phyloP scores from a whole-genome alignment of 2,888 invertebrate genomes.

The Poecilus cupreus region DNA sequence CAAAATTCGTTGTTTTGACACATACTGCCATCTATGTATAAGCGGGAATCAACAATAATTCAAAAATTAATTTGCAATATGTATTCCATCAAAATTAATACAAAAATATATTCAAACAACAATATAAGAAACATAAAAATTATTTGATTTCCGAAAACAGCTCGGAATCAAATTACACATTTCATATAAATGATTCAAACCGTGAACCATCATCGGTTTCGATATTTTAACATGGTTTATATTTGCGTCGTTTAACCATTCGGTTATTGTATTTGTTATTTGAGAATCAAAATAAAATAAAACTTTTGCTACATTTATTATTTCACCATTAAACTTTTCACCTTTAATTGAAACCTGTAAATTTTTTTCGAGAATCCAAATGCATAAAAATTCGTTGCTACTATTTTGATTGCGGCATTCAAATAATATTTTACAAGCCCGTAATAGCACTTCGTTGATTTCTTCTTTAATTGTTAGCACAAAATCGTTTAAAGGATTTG shows the following conservation, averaged over 20 bases:
- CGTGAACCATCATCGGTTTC: constrained; percentile 76
- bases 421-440: constrained; percentile 76
- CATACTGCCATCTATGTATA: too few species aligned
- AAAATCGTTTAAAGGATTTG: constrained; percentile 73
- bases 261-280: constrained; percentile 72
- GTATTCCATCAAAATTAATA: neutral
- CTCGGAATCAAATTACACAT: constrained; percentile 76
- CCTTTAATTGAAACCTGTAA: constrained; percentile 72
- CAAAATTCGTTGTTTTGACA: too few species aligned
- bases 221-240: constrained; percentile 76
- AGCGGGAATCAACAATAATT: neutral
- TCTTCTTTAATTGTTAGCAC: constrained; percentile 74
- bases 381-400: constrained; percentile 74
- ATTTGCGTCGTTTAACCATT: constrained; percentile 76
- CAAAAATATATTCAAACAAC: constrained; percentile 59
- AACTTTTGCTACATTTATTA: constrained; percentile 75
- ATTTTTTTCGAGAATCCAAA: constrained; percentile 80
- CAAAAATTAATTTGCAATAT: neutral
- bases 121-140: constrained; percentile 78
- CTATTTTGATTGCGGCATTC: constrained; percentile 72
- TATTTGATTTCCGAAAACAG: constrained; percentile 75
- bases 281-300: constrained; percentile 75
- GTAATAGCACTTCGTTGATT: constrained; percentile 74
- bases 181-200: constrained; percentile 75
- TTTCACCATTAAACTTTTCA: constrained; percentile 64